Conservation (phyloP, 2,888 invertebrate genomes). For the Acleris emargana region DNA sequence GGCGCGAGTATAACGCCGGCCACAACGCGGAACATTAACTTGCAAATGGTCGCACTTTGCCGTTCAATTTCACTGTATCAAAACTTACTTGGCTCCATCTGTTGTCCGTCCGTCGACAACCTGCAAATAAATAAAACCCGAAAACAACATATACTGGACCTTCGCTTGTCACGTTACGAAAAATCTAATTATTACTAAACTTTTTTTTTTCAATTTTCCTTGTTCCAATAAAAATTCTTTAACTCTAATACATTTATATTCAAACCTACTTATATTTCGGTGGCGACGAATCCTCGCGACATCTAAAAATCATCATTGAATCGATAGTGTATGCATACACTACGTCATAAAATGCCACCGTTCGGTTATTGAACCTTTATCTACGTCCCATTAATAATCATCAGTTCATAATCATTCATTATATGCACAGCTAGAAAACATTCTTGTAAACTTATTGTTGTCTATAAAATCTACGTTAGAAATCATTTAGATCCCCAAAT, state of each 20-base stretch:
- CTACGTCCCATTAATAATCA: not conserved
- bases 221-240: slow-evolving; percentile 41
- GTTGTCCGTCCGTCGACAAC: slow-evolving; percentile 28
- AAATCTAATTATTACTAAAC: slow-evolving; percentile 35
- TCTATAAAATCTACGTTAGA: slow-evolving; percentile 11
- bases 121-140: slow-evolving; percentile 38
- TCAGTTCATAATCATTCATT: too few relatives aligned
- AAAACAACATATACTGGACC: slow-evolving; percentile 41
- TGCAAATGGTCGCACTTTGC: slow-evolving; percentile 31
- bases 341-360: slow-evolving; percentile 26
- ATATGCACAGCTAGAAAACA: too few relatives aligned
- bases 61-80: slow-evolving; percentile 21
- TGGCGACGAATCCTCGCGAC: slow-evolving; percentile 6
- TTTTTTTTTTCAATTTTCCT: slow-evolving; percentile 40
- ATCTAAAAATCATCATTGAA: slow-evolving; percentile 9
- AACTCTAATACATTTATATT: slow-evolving; percentile 35
- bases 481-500: not conserved
- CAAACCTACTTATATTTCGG: slow-evolving; percentile 30
- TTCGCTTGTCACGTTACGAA: slow-evolving; percentile 40
- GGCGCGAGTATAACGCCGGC: not conserved
- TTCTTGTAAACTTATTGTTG: slow-evolving; percentile 8
- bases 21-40: slow-evolving; percentile 5
- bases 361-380: not conserved
- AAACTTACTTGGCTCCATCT: slow-evolving; percentile 38
- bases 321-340: slow-evolving; percentile 14